phyloP scores from a whole-genome alignment of 64 coral and sea anemone genomes.

The Stichodactyla mertensii region DNA sequence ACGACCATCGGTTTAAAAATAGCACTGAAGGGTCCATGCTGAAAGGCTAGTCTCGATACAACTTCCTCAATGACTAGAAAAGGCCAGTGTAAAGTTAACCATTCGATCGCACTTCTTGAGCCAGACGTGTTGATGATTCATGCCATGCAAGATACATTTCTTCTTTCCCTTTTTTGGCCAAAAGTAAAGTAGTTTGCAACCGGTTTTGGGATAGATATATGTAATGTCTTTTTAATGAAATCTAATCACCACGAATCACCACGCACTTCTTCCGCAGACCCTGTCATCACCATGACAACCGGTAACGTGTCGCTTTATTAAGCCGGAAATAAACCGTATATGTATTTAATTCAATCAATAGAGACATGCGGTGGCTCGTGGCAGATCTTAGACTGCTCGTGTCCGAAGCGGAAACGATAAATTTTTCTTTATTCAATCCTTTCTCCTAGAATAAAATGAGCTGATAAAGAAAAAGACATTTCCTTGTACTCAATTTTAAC shows the following conservation, averaged over 20 bases:
- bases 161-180: not conserved
- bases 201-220: not conserved
- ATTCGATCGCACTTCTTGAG: no score
- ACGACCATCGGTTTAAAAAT: no score
- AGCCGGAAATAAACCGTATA: not conserved
- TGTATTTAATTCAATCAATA: not conserved
- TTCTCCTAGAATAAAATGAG: not conserved
- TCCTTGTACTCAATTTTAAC: not conserved
- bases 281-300: not conserved
- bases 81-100: no score
- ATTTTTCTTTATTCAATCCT: not conserved
- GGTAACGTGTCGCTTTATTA: not conserved
- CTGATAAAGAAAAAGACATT: not conserved
- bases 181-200: not conserved
- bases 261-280: not conserved
- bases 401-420: not conserved
- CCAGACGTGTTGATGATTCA: no score
- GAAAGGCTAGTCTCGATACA: no score
- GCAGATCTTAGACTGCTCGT: not conserved
- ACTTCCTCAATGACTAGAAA: no score
- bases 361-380: slow-evolving; percentile 1
- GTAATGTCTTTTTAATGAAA: not conserved
- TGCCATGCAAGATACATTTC: not conserved
- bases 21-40: no score
- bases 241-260: not conserved